Percentiles rank a stretch among this genome's conserved stretches.
These are phyloP conservation scores for Acrossocheilus wenchowensis DNA, from an alignment of 2,797 vertebrate species.

Conservation along the genomic window DNA sequence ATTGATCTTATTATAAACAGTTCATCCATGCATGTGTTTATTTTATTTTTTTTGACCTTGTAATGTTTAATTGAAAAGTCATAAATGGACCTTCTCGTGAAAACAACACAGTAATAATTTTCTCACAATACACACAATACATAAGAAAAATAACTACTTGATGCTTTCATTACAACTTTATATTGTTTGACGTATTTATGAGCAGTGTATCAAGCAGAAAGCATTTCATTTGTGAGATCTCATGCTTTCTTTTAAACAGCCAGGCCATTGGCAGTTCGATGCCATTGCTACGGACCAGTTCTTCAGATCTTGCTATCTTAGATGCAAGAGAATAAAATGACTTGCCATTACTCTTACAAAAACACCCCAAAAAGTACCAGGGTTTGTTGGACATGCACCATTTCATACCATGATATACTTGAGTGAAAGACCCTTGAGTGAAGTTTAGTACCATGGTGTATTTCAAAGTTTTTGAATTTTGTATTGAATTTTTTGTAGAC, in stretches of 20 bases:
- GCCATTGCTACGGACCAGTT: too few species aligned
- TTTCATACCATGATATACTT: not conserved
- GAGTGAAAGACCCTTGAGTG: too few species aligned
- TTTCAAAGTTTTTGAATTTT: not conserved
- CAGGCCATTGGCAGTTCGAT: too few species aligned
- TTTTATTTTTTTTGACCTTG: not conserved
- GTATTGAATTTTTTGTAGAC: not conserved
- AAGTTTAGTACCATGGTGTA: not conserved
- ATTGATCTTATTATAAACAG: not conserved
- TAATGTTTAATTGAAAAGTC: not conserved
- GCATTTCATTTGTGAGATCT: not conserved
- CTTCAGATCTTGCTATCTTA: not conserved
- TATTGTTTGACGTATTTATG: not conserved
- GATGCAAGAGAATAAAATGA: too few species aligned
- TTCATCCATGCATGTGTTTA: not conserved
- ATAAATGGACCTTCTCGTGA: not conserved
- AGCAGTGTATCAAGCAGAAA: not conserved
- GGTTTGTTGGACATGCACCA: not conserved
- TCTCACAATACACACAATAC: not conserved
- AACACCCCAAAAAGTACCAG: too few species aligned
- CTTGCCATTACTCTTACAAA: too few species aligned
- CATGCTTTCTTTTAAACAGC: not conserved
- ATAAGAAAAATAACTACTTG: not conserved
- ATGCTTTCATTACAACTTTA: not conserved
- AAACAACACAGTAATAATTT: not conserved